Evolutionary conservation across 1,140 invertebrate species (phyloP).

Genomic region (Andricus grossulariae): DNA sequence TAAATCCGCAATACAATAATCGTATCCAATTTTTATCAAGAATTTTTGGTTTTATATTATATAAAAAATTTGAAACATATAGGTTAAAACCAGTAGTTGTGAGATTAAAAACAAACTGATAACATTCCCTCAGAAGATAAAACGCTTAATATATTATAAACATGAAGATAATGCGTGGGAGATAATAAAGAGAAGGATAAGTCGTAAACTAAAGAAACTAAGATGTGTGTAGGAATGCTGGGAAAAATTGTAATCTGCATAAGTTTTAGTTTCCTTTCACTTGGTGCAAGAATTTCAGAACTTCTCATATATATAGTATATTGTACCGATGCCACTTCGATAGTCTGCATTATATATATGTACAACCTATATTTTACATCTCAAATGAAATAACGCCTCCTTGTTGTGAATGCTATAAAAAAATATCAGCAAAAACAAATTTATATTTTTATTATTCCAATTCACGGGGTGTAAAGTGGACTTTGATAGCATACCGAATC

Average conservation of each 20-base stretch:
- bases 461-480: background rate
- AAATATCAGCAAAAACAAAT: background rate
- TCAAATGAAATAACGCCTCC: too few relatives aligned
- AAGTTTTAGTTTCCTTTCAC: constrained; percentile 7
- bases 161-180: background rate
- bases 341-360: background rate
- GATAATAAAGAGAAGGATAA: background rate
- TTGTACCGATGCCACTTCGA: background rate
- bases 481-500: background rate
- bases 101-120: too few relatives aligned
- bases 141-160: background rate
- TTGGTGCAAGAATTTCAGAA: background rate
- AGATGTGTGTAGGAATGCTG: constrained; percentile 2
- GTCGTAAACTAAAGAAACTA: constrained; percentile 1
- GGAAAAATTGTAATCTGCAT: constrained; percentile 7
- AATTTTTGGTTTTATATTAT: too few relatives aligned
- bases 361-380: too few relatives aligned
- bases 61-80: too few relatives aligned
- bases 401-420: background rate
- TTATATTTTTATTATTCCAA: constrained; percentile 8
- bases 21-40: too few relatives aligned
- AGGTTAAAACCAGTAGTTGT: too few relatives aligned
- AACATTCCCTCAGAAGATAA: background rate
- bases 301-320: background rate
- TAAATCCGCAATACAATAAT: too few relatives aligned